Evolutionary conservation across 2,113 vertebrate genomes (phyloP).

Genomic region (Rafetus swinhoei): DNA sequence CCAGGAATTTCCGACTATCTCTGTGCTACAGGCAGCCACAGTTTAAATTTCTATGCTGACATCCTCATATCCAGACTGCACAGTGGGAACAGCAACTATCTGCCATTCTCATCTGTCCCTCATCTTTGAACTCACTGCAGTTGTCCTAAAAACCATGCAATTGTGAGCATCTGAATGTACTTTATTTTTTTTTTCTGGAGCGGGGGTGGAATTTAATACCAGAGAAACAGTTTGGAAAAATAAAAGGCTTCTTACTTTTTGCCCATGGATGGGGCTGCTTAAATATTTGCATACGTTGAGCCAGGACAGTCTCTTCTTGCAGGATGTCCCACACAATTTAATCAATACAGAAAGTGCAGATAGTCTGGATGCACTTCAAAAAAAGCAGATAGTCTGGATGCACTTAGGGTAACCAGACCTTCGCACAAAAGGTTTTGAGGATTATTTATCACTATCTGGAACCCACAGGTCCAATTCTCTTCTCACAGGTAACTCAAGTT

Average conservation of each 20-base stretch:
- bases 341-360: neutral
- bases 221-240: neutral
- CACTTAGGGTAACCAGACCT: neutral
- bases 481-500: neutral
- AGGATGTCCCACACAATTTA: neutral
- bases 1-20: neutral
- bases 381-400: neutral
- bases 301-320: neutral
- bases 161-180: neutral
- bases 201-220: neutral
- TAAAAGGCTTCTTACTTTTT: neutral
- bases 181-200: neutral
- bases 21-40: neutral
- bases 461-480: neutral
- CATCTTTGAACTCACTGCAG: constrained; percentile 18
- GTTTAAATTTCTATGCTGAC: neutral
- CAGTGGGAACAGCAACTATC: neutral
- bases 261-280: neutral
- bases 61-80: neutral
- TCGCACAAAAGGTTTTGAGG: neutral
- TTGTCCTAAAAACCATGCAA: neutral
- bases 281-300: neutral
- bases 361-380: neutral
- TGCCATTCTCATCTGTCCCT: neutral
- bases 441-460: neutral